These are phyloP conservation scores for Synanthedon andrenaeformis DNA, from an alignment of 2,888 invertebrate species.

Conservation along the genomic window DNA sequence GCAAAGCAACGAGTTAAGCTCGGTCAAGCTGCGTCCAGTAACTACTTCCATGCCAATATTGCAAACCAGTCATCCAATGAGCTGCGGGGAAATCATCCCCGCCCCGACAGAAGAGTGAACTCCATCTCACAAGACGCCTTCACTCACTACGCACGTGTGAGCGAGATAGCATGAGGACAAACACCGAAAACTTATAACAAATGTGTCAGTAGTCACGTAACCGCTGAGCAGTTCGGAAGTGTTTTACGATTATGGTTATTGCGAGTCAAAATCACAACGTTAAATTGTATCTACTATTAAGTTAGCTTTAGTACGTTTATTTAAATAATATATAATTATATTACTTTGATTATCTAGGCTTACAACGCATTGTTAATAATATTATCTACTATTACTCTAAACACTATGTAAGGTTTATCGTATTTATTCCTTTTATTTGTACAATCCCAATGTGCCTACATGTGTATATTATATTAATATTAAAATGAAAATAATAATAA, in stretches of 20 bases:
- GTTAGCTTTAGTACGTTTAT: too few relatives aligned
- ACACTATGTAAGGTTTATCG: too few relatives aligned
- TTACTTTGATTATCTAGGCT: too few relatives aligned
- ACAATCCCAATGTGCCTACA: too few relatives aligned
- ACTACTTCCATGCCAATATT: constrained; percentile 22
- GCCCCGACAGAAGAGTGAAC: constrained; percentile 34
- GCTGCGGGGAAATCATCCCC: constrained; percentile 45
- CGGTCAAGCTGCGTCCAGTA: constrained; percentile 48
- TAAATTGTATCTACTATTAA: too few relatives aligned
- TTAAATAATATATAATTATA: too few relatives aligned
- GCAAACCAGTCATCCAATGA: constrained; percentile 25
- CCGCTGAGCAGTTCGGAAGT: constrained; percentile 19
- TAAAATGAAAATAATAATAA: too few relatives aligned
- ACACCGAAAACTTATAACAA: constrained; percentile 27
- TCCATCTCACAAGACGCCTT: constrained; percentile 6
- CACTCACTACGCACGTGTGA: constrained; percentile 15
- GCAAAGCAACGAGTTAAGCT: constrained; percentile 61
- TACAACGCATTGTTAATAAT: too few relatives aligned
- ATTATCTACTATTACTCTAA: too few relatives aligned
- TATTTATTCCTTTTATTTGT: too few relatives aligned
- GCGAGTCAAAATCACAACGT: neutral
- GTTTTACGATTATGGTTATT: neutral
- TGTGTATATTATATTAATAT: too few relatives aligned
- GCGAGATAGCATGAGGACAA: constrained; percentile 23
- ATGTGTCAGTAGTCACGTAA: constrained; percentile 1